phyloP scores from a whole-genome alignment of 2,797 vertebrate genomes.

The Potorous gilbertii region DNA sequence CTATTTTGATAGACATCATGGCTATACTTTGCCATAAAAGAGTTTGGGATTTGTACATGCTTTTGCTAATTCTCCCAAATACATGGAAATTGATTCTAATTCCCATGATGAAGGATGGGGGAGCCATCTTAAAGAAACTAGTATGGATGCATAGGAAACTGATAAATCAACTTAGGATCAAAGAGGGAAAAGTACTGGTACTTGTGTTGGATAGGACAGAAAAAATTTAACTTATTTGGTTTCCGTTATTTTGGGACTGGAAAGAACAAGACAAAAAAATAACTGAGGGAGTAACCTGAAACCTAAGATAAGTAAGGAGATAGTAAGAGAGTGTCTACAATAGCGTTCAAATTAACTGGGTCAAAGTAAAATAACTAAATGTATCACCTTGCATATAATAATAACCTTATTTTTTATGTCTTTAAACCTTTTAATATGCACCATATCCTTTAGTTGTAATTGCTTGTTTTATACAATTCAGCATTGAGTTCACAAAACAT shows the following conservation, averaged over 20 bases:
- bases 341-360: background rate
- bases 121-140: background rate
- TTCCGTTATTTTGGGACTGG: background rate
- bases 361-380: background rate
- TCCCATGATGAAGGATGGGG: conserved; percentile 40
- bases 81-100: conserved; percentile 46
- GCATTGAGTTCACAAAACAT: background rate
- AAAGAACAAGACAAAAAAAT: background rate
- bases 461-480: background rate
- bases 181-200: background rate
- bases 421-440: background rate
- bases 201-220: background rate
- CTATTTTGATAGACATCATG: conserved; percentile 36
- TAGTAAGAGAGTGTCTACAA: background rate
- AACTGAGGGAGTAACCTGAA: background rate
- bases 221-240: background rate
- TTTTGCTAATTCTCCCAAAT: conserved; percentile 29
- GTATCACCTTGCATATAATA: background rate
- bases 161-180: background rate
- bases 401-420: background rate
- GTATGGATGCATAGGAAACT: background rate
- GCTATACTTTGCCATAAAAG: conserved; percentile 43
- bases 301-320: background rate
- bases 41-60: background rate
- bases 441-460: background rate